A percentile compares a stretch with the other conserved stretches of the same genome.
Conservation (phyloP, 2,888 invertebrate genomes). For the Chydorus sphaericus region DNA sequence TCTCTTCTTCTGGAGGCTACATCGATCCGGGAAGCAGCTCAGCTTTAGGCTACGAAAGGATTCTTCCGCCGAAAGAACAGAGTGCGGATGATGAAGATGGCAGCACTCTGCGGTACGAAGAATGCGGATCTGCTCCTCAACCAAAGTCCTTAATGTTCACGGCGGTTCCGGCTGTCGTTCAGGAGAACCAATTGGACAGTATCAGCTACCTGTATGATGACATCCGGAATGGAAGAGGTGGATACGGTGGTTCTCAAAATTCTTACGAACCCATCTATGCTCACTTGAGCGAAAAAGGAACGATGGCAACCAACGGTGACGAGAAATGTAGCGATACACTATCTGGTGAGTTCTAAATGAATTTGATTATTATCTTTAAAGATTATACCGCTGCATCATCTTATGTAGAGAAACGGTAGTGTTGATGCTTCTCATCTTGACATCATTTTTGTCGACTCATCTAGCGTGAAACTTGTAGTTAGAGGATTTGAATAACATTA, state of each 20-base stretch:
- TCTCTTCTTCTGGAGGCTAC: constrained; percentile 18
- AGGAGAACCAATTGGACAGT: constrained; percentile 19
- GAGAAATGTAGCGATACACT: neutral
- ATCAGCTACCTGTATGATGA: constrained; percentile 20
- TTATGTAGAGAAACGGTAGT: too few relatives aligned
- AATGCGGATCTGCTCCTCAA: constrained; percentile 15
- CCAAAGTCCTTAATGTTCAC: constrained; percentile 13
- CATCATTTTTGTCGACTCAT: too few relatives aligned
- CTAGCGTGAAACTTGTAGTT: too few relatives aligned
- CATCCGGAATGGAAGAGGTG: constrained; percentile 12
- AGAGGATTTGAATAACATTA: too few relatives aligned
- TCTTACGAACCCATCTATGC: constrained; percentile 20
- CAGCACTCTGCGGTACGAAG: constrained; percentile 18
- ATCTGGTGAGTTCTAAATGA: neutral
- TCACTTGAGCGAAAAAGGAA: constrained; percentile 12
- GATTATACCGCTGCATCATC: too few relatives aligned
- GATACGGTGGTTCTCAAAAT: constrained; percentile 18
- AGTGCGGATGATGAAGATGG: neutral
- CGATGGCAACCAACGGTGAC: neutral
- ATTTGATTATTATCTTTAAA: too few relatives aligned
- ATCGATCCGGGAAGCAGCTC: constrained; percentile 19
- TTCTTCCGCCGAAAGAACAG: neutral
- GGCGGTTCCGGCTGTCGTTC: constrained; percentile 18
- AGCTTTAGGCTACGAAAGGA: constrained; percentile 10
- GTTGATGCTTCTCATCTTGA: too few relatives aligned